Evolutionary conservation across 2,888 invertebrate genomes (phyloP).

Genomic region (Lamellibrachia satsuma): DNA sequence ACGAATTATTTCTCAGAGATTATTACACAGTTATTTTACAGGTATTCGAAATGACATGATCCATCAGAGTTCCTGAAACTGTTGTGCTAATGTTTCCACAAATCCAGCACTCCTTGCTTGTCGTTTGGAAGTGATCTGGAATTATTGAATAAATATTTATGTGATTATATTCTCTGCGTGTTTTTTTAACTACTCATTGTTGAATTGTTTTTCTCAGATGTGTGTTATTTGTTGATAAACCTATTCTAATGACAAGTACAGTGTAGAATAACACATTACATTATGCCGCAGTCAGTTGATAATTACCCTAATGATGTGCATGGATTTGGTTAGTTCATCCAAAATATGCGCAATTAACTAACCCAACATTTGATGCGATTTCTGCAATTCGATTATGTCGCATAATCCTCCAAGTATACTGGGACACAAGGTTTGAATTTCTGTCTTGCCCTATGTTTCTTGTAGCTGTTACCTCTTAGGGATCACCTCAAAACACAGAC

Average conservation of each 20-base stretch:
- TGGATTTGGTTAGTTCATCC: too few species aligned
- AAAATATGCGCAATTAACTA: too few species aligned
- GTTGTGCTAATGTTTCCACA: neutral
- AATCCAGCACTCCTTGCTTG: neutral
- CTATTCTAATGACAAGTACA: neutral
- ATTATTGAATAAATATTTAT: slow-evolving; percentile 11
- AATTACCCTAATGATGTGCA: neutral
- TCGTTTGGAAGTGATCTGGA: neutral
- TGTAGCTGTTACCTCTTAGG: too few species aligned
- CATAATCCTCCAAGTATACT: too few species aligned
- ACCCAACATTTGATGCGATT: neutral
- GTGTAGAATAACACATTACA: neutral
- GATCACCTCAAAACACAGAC: too few species aligned
- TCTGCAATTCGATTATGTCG: neutral
- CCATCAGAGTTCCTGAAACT: neutral
- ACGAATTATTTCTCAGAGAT: slow-evolving; percentile 2
- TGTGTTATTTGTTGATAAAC: too few species aligned
- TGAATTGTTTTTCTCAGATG: too few species aligned
- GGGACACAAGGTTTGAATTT: too few species aligned
- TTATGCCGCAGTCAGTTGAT: neutral
- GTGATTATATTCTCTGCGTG: neutral
- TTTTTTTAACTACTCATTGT: neutral
- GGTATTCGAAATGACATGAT: neutral
- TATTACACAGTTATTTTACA: neutral
- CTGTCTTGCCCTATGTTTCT: too few species aligned